Conservation (phyloP, 1,140 invertebrate species). For the Plectus sambesii region DNA sequence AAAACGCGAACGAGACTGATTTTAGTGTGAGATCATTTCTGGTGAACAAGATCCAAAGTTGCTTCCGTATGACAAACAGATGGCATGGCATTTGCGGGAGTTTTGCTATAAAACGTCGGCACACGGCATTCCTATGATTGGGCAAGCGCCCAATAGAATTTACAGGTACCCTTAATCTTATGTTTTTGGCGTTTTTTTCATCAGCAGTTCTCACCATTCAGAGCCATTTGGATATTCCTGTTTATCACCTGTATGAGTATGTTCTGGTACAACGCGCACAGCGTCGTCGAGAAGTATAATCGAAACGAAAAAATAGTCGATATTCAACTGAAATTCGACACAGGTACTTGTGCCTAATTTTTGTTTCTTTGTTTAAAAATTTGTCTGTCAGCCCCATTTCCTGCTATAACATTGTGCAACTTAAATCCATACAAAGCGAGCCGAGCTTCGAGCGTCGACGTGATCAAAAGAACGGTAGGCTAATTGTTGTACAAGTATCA, state of each 20-base stretch:
- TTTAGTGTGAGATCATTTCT: too few relatives aligned
- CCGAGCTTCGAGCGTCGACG: slow-evolving; percentile 26
- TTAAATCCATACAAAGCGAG: slow-evolving; percentile 38
- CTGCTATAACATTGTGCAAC: slow-evolving; percentile 38
- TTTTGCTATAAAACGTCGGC: slow-evolving; percentile 36
- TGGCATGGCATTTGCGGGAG: slow-evolving; percentile 23
- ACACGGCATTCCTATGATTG: slow-evolving; percentile 36
- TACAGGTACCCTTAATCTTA: slow-evolving; percentile 18
- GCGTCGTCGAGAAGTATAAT: slow-evolving; percentile 30
- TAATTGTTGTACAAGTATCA: slow-evolving; percentile 5
- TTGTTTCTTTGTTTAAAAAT: slow-evolving; percentile 6
- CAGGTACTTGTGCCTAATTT: neutral
- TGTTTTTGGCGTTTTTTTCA: neutral
- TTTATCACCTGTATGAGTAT: slow-evolving; percentile 24
- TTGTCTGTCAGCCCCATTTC: slow-evolving; percentile 30
- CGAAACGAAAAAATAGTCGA: slow-evolving; percentile 36
- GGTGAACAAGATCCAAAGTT: too few relatives aligned
- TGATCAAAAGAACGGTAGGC: slow-evolving; percentile 31
- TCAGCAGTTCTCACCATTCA: slow-evolving; percentile 10
- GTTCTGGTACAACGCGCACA: slow-evolving; percentile 29
- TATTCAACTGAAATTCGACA: slow-evolving; percentile 36
- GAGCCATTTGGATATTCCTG: slow-evolving; percentile 27
- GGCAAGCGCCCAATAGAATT: slow-evolving; percentile 27
- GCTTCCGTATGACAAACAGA: slow-evolving; percentile 11
- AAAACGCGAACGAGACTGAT: too few relatives aligned